These are phyloP conservation scores for Pitangus sulphuratus DNA, from an alignment of 2,797 vertebrate genomes.

Conservation along the genomic window DNA sequence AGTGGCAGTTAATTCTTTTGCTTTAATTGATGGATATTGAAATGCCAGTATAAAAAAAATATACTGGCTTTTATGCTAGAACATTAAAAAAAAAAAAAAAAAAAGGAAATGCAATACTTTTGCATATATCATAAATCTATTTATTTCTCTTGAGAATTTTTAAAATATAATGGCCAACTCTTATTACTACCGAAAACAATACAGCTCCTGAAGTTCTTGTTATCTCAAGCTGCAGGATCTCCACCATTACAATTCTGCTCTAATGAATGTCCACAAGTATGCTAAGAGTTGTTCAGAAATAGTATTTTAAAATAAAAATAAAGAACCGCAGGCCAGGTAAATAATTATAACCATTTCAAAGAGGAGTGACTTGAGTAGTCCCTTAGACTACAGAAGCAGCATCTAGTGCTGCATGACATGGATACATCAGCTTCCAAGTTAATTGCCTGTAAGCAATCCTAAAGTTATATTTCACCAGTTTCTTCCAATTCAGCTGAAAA, in stretches of 20 bases:
- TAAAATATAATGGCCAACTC: not conserved
- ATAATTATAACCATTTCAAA: not conserved
- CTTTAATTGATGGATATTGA: constrained; percentile 47
- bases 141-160: not conserved
- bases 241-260: not conserved
- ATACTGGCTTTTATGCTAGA: not conserved
- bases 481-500: not conserved
- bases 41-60: not conserved
- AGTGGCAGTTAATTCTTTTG: not conserved
- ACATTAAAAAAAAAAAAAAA: not conserved
- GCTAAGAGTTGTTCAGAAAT: not conserved
- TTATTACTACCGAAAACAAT: not conserved
- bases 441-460: not conserved
- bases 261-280: not conserved
- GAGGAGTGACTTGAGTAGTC: not conserved
- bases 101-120: not conserved
- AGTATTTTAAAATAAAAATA: not conserved
- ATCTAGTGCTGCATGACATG: not conserved
- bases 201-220: not conserved
- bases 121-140: not conserved
- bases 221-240: not conserved
- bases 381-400: not conserved
- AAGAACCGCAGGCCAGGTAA: not conserved
- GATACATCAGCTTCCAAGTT: not conserved
- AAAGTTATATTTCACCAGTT: not conserved